phyloP scores from a whole-genome alignment of 2,113 vertebrate genomes.

The Lagopus leucura region DNA sequence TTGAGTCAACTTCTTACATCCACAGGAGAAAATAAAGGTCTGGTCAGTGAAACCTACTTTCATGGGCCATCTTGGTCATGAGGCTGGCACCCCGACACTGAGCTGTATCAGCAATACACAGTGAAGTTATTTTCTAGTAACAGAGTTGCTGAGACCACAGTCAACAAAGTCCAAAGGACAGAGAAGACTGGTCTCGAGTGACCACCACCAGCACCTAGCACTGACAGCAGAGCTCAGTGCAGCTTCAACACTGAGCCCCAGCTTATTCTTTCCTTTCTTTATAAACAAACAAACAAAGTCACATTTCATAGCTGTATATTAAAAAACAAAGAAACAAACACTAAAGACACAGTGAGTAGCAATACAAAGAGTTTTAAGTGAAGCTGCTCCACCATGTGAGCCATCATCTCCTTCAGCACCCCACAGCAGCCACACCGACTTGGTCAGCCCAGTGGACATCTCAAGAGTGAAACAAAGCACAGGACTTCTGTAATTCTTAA shows the following conservation, averaged over 20 bases:
- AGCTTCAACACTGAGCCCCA: background rate
- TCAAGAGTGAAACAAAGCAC: background rate
- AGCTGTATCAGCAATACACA: background rate
- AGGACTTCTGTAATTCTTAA: background rate
- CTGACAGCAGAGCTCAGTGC: background rate
- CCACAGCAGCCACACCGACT: fast-evolving
- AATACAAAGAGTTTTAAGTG: background rate
- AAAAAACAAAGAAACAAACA: background rate
- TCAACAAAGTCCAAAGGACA: background rate
- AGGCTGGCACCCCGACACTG: background rate
- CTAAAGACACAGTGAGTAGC: background rate
- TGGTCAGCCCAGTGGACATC: background rate
- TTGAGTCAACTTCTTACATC: background rate
- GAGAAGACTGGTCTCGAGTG: background rate
- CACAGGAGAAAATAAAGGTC: background rate
- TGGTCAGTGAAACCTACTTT: background rate
- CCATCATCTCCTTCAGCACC: background rate
- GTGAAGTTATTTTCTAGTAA: background rate
- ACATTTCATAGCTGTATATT: background rate
- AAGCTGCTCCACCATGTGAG: fast-evolving
- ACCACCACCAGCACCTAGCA: background rate
- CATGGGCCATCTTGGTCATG: background rate
- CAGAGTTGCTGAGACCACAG: background rate
- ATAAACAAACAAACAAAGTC: too few relatives aligned
- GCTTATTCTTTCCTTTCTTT: background rate